These are phyloP conservation scores for Bolborhynchus lineola DNA, from an alignment of 2,113 vertebrate species.

Conservation along the genomic window DNA sequence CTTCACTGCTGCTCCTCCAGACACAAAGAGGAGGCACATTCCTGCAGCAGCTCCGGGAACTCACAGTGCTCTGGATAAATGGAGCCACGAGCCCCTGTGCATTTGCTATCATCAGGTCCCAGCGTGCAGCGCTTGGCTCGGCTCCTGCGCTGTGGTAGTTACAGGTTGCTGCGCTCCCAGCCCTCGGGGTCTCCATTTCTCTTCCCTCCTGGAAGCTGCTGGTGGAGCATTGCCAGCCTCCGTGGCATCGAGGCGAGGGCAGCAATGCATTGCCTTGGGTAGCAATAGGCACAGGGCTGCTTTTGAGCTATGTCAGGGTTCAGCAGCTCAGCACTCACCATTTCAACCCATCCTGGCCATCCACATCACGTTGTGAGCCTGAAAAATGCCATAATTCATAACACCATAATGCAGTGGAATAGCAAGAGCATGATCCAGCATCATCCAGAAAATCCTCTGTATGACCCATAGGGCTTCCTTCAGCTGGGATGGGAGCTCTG, in stretches of 20 bases:
- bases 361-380: rapidly evolving
- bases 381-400: neutral
- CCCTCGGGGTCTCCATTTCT: neutral
- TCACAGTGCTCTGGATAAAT: neutral
- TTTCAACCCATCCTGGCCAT: no score
- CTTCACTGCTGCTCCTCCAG: rapidly evolving
- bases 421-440: neutral
- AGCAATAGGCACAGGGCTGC: neutral
- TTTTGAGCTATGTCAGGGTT: rapidly evolving
- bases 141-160: rapidly evolving
- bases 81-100: rapidly evolving
- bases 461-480: neutral
- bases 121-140: neutral
- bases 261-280: neutral
- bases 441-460: neutral
- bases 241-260: rapidly evolving
- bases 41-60: neutral
- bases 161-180: neutral
- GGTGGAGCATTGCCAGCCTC: neutral
- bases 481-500: neutral
- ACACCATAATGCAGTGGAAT: no score
- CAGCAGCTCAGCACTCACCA: rapidly evolving
- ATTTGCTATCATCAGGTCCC: neutral
- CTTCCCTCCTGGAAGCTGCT: neutral
- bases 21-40: neutral